These are phyloP conservation scores for Dendrophyllia cribrosa DNA, from an alignment of 64 coral and sea anemone genomes.

Conservation along the genomic window DNA sequence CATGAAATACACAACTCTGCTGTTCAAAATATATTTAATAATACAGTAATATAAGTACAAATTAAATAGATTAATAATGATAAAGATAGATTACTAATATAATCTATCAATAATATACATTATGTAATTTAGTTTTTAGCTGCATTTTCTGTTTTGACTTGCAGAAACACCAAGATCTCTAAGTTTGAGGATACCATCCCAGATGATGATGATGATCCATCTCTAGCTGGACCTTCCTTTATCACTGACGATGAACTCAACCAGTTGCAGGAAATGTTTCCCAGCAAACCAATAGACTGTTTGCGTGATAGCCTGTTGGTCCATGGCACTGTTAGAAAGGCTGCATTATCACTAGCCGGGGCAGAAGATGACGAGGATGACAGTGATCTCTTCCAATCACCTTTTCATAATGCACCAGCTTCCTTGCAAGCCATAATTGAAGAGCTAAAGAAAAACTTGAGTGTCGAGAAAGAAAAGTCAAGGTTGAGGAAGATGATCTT, in stretches of 20 bases:
- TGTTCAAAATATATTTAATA: background rate
- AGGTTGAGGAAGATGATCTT: slow-evolving; percentile 46
- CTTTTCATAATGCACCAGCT: slow-evolving; percentile 13
- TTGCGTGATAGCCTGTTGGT: background rate
- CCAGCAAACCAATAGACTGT: background rate
- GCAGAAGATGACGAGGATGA: slow-evolving; percentile 17
- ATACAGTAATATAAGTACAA: too few species aligned
- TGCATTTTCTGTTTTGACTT: slow-evolving; percentile 14
- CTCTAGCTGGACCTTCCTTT: slow-evolving; percentile 12
- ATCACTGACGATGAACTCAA: slow-evolving; percentile 1
- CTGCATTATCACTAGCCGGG: background rate
- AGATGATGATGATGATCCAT: slow-evolving; percentile 16
- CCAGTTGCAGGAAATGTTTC: slow-evolving; percentile 44
- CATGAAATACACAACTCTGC: slow-evolving; percentile 1
- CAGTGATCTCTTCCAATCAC: background rate
- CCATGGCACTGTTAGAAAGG: background rate
- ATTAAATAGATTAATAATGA: too few species aligned
- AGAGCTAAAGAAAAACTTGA: slow-evolving; percentile 26
- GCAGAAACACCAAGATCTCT: slow-evolving; percentile 8
- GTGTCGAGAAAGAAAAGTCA: slow-evolving; percentile 44
- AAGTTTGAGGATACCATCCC: slow-evolving; percentile 12
- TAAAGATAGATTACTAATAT: too few species aligned
- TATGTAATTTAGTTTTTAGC: background rate
- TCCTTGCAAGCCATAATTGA: background rate
- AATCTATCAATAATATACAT: too few species aligned